Conservation (phyloP, 2,888 invertebrate genomes). For the Drosophila macrospina region DNA sequence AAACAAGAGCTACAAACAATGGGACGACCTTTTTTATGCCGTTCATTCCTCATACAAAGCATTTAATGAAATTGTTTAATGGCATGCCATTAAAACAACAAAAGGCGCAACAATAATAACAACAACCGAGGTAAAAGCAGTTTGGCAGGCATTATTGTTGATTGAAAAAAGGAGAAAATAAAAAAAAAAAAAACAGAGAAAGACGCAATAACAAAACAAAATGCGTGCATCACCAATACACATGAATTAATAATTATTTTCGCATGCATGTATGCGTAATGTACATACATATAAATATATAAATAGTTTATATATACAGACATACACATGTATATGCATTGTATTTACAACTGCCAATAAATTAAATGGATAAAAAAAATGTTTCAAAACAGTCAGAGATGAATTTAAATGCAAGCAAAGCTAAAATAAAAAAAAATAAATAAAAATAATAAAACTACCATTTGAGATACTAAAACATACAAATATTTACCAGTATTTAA, state of each 20-base stretch:
- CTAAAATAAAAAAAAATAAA: conserved; percentile 40
- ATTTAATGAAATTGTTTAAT: conserved; percentile 80
- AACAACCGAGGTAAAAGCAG: conserved; percentile 19
- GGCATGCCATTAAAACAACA: conserved; percentile 74
- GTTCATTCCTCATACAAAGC: conserved; percentile 60
- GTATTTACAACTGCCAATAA: conserved; percentile 64
- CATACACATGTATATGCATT: conserved; percentile 51
- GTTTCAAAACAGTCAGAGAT: conserved; percentile 64
- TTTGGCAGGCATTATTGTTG: conserved; percentile 56
- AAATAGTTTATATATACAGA: conserved; percentile 45
- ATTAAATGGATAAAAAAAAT: conserved; percentile 45
- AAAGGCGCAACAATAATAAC: conserved; percentile 52
- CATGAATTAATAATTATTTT: conserved; percentile 66
- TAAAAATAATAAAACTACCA: conserved; percentile 12
- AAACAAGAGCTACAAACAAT: conserved; percentile 43
- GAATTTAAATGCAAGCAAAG: conserved; percentile 64
- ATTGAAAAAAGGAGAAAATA: conserved; percentile 41
- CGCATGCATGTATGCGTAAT: conserved; percentile 39
- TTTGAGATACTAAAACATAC: conserved; percentile 63
- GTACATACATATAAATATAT: conserved; percentile 48
- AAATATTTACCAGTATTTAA: conserved; percentile 69
- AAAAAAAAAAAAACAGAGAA: neutral
- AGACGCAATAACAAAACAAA: conserved; percentile 40
- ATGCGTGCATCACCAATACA: conserved; percentile 26
- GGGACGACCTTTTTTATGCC: conserved; percentile 49